Conservation (phyloP, 1,140 invertebrate species). For the Eueides isabella region DNA sequence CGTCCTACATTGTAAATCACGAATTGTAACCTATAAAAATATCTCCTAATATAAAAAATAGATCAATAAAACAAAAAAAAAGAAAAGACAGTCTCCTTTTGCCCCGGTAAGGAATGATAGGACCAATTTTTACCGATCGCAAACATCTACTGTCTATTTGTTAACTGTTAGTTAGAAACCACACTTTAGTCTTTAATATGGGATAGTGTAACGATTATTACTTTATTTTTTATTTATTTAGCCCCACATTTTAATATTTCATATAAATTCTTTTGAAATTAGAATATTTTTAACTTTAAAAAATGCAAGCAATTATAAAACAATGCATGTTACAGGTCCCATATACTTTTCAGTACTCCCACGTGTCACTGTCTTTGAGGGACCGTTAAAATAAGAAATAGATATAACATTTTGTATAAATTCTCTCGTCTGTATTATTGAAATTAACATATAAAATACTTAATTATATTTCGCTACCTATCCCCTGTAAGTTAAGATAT, state of each 20-base stretch:
- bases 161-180: constrained; percentile 58
- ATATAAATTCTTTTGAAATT: constrained; percentile 2
- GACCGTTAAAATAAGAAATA: background rate
- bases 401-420: background rate
- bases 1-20: background rate
- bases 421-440: constrained; percentile 10
- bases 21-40: constrained; percentile 30
- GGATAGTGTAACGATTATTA: constrained; percentile 47
- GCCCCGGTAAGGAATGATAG: constrained; percentile 81
- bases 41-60: constrained; percentile 64
- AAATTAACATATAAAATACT: background rate
- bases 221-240: background rate
- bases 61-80: constrained; percentile 58
- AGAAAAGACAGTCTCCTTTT: constrained; percentile 43
- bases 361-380: background rate
- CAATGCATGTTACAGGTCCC: background rate
- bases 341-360: background rate
- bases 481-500: constrained; percentile 36
- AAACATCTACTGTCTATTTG: constrained; percentile 49
- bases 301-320: constrained; percentile 7
- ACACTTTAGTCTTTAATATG: constrained; percentile 72
- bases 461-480: constrained; percentile 37
- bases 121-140: constrained; percentile 81
- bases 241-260: background rate
- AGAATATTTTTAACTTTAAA: background rate